Evolutionary conservation across 2,113 vertebrate species (phyloP).

Genomic region (Chaenogobius annularis): DNA sequence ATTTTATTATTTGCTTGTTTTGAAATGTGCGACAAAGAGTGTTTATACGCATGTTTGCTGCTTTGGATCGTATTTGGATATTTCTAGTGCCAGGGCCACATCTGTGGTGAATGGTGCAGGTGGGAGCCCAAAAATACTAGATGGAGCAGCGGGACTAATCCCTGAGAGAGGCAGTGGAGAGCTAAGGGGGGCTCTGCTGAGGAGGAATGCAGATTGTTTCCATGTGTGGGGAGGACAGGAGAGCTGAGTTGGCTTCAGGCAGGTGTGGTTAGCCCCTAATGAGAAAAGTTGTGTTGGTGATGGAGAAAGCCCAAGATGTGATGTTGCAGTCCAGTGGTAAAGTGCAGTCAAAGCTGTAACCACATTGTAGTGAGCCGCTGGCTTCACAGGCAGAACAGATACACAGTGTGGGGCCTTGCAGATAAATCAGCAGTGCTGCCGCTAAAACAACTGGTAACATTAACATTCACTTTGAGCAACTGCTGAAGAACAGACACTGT

Average conservation of each 20-base stretch:
- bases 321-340: constrained; percentile 67
- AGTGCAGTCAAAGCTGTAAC: constrained; percentile 68
- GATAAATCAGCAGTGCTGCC: constrained; percentile 71
- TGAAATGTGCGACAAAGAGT: constrained; percentile 36
- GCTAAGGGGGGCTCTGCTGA: constrained; percentile 35
- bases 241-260: constrained; percentile 69
- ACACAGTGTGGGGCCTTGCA: constrained; percentile 63
- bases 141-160: constrained; percentile 62
- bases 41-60: constrained; percentile 22
- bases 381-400: constrained; percentile 67
- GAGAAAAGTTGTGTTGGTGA: constrained; percentile 77
- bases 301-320: constrained; percentile 71
- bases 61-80: constrained; percentile 57
- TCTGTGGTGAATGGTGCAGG: constrained; percentile 71
- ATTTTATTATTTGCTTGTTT: constrained; percentile 21
- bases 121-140: constrained; percentile 60
- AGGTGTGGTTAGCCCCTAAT: constrained; percentile 77
- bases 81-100: constrained; percentile 68
- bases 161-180: constrained; percentile 5
- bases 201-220: constrained; percentile 76
- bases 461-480: constrained; percentile 51
- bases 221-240: constrained; percentile 73
- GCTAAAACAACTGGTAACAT: constrained; percentile 59
- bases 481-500: constrained; percentile 58
- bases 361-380: constrained; percentile 68